These are phyloP conservation scores for Herminia tarsipennalis DNA, from an alignment of 2,888 invertebrate genomes.

Conservation along the genomic window DNA sequence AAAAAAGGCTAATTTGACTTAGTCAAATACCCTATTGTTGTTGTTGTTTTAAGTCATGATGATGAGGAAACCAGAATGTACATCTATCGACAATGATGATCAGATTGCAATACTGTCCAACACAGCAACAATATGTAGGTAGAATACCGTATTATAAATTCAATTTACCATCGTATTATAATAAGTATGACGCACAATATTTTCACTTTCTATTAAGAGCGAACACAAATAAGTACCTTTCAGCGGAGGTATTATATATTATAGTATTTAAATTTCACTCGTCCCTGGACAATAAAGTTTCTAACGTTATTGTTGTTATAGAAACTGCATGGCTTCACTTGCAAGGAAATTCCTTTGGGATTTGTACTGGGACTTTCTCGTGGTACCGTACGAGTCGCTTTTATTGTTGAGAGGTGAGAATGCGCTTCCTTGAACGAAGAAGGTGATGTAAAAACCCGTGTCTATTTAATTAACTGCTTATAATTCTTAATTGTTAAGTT, in stretches of 20 bases:
- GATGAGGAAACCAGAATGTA: no score
- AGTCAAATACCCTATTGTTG: no score
- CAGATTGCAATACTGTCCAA: no score
- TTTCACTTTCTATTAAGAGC: constrained; percentile 39
- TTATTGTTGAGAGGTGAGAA: background rate
- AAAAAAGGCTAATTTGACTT: no score
- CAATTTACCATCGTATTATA: constrained; percentile 25
- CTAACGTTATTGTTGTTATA: constrained; percentile 21
- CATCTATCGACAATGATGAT: no score
- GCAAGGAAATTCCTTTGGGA: constrained; percentile 5
- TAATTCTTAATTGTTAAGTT: no score
- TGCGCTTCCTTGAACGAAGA: no score
- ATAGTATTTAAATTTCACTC: constrained; percentile 42
- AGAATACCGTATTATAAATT: no score
- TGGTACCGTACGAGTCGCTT: background rate
- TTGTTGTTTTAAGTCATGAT: no score
- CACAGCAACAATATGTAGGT: no score
- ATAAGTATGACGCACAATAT: constrained; percentile 13
- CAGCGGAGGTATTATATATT: constrained; percentile 33
- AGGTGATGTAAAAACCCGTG: no score
- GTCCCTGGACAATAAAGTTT: constrained; percentile 34
- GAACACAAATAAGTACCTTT: constrained; percentile 29
- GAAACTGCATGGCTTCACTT: constrained; percentile 4
- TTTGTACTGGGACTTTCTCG: background rate
- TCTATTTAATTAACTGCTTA: no score